These are phyloP conservation scores for Tineola bisselliella DNA, from an alignment of 2,888 invertebrate genomes.

Conservation along the genomic window DNA sequence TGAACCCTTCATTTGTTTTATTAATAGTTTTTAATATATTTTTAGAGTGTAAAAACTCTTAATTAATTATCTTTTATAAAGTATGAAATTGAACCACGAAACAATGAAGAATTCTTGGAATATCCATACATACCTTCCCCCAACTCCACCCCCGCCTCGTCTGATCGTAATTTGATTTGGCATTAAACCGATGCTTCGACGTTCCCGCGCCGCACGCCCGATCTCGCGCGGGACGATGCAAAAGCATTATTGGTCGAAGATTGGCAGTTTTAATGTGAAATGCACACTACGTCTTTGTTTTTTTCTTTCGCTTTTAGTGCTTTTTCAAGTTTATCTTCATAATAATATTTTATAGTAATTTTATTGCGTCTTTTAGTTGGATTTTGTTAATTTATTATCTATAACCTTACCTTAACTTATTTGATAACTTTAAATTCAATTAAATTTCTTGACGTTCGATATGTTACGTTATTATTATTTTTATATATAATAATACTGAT, in stretches of 20 bases:
- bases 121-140: not conserved
- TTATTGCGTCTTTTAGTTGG: not conserved
- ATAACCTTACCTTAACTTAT: not conserved
- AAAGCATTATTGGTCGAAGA: not conserved
- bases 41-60: not conserved
- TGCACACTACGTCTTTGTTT: not conserved
- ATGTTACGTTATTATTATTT: no score
- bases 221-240: not conserved
- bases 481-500: no score
- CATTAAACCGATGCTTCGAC: slow-evolving; percentile 28
- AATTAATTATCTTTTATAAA: not conserved
- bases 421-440: not conserved
- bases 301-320: not conserved
- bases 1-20: no score
- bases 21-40: no score
- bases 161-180: slow-evolving; percentile 31
- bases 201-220: slow-evolving; percentile 18
- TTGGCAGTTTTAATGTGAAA: not conserved
- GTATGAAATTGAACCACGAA: not conserved
- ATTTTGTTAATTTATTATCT: not conserved
- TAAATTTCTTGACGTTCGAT: not conserved
- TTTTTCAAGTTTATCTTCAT: not conserved
- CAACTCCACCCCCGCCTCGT: not conserved
- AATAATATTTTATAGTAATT: not conserved
- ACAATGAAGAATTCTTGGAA: not conserved